Evolutionary conservation across 1,140 invertebrate species (phyloP).

Genomic region (Heliothis virescens): DNA sequence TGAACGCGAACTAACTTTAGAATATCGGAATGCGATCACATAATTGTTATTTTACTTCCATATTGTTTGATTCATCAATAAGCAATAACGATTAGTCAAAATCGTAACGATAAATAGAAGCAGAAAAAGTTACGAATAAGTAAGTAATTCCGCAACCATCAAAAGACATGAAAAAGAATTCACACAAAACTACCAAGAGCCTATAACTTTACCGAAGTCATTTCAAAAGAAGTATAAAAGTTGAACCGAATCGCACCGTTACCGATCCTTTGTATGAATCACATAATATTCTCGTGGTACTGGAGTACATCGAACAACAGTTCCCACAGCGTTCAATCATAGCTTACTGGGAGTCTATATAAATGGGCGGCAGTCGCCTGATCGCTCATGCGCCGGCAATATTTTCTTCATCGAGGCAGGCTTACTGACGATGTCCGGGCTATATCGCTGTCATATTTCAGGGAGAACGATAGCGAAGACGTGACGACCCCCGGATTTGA

Average conservation of each 20-base stretch:
- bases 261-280: neutral
- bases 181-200: too few species aligned
- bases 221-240: too few species aligned
- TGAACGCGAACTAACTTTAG: neutral
- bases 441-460: constrained; percentile 80
- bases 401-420: constrained; percentile 78
- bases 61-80: too few species aligned
- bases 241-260: too few species aligned
- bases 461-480: constrained; percentile 72
- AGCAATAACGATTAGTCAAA: too few species aligned
- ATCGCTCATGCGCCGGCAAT: constrained; percentile 71
- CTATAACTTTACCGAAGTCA: too few species aligned
- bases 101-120: too few species aligned
- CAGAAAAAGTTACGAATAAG: too few species aligned
- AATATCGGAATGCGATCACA: too few species aligned
- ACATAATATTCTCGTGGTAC: neutral
- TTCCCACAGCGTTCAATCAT: constrained; percentile 46
- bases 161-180: too few species aligned
- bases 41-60: too few species aligned
- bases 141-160: too few species aligned
- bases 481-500: constrained; percentile 61
- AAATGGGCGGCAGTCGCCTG: constrained; percentile 41
- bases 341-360: constrained; percentile 44
- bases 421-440: constrained; percentile 76
- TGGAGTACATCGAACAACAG: neutral